Evolutionary conservation across 1,140 invertebrate genomes (phyloP), one percentile per base, ranked within the genome.

Genomic region (Drosophila lacteicornis): DNA sequence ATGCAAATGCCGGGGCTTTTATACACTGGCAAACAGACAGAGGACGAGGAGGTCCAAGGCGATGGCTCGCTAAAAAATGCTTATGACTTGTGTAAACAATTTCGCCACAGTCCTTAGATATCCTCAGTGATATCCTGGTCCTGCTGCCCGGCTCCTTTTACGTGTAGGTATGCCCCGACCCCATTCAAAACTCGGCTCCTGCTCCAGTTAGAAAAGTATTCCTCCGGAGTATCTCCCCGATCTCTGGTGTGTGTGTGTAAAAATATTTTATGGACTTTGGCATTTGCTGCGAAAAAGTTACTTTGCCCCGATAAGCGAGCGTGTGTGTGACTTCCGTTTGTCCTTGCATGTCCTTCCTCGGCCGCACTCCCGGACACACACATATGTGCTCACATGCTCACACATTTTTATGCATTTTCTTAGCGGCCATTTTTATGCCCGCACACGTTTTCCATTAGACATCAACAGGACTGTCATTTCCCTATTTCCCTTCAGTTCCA

Each of bases 391-490:
- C 51, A 36, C 49, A 33, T 38, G 60, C 56, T 40, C 69, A 47
- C 77, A 90, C 70, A 81, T 90, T 88, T 88, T 90, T 88, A 88
- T 88, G 85, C 85, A 88, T 91, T 91, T 92, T 92, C 91, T 92
- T 92, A 92, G 91, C 91, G 91, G 76, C 79, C 83, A 92, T 91
- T 91, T 92, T 92, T 92, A 92, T 92, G 86, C 91, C 74, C 63
- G 86, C 87, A 91, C 91, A 92, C 91, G 91, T 91, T 92, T 92
- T 92, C 91, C 84, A 92, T 92, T 92, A 92, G 84, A 91, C 79
- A 65, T 87, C 84, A 87, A 87, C 74, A 79, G 63, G 49, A 75
- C 69, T 80, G 81, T 80, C 80, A 81, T 90, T 84, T 90, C 67
- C 82, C 51, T 68, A 68, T 68, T 67, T 53, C 15, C 66, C 46